Base-by-base conservation (phyloP, 2,113 vertebrate genomes). In the Cyanoramphus novaezelandiae region DNA sequence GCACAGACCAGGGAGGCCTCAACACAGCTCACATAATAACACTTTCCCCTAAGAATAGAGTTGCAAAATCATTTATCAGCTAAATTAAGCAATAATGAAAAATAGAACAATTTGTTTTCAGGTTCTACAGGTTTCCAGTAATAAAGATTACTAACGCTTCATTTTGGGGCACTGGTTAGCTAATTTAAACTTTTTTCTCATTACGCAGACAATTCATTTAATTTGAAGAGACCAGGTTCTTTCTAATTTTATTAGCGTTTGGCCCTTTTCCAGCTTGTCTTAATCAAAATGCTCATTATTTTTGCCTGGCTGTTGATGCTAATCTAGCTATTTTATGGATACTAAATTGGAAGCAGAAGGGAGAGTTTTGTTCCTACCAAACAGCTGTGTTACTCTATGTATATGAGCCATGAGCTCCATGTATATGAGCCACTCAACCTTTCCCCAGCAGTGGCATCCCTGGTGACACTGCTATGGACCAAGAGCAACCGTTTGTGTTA, bases 271-370 rank as follows among this genome's bases (percentile, higher is more conserved):
- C 97, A 97, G 95, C 82, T 88, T 80, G 41, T 96, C 82, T 96
- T 96, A 85, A 97, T 97, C 93, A 95, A 97, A 96, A 96, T 6
- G 60, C 80, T 93, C 89, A 89, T 97, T 97, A 95, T 96, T 97
- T 97, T 90, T 93, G 68, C 77, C 80, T 93, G 86, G 53, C 63
- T 53, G 90, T 96, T 97, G 94, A 97, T 44, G 71, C 59, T 95
- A 93, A 97, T 97, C 85, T 87, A 77, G 53, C 74, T 97, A 80
- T 88, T 94, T 64, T 57, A 89, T 6, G 79, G 88, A 92, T 60
- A 92, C 82, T 44, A 92, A 95, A 97, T 71, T 87, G 24, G 67
- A 94, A 64, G 52, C 92, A 94, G 81, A 87, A 88, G 49, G 71
- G 77, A 90, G 80, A 87, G 78, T 74, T 82, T 52, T 82, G 39